Base-by-base conservation (phyloP, 2,888 invertebrate genomes). In the Synergus itoensis region DNA sequence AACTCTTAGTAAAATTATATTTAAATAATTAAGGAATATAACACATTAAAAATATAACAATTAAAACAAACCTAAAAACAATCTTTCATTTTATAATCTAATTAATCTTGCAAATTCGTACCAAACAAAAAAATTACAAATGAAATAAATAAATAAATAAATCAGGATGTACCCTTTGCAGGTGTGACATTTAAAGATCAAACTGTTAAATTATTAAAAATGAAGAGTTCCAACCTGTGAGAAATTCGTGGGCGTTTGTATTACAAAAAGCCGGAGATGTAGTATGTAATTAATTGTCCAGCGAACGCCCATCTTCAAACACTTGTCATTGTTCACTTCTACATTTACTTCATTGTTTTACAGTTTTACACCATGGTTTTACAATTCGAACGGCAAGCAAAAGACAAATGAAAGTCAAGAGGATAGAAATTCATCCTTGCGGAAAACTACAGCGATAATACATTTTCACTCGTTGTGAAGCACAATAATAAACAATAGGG, bases 341-440 rank as follows among this genome's bases (percentile, higher is more conserved):
- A 40, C 73, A 73, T 73, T 73, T 48, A 73, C 48, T 18, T 16
- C 3, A 16, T n/a, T 53, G 9, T 73, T 73, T 73, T 53, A 67
- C 45, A 45, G n/a, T n/a, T n/a, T n/a, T n/a, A n/a, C n/a, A n/a
- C n/a, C 3, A 16, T n/a, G 40, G 9, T 73, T 73, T 73, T 53
- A 67, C 45, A 45, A 21, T 21, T 43, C 21, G 43, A 53, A 53
- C 48, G 36, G 28, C 4, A n/a, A n/a, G n/a, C 28, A 12, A 9
- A n/a, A 73, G 36, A 28, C 73, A 73, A 73, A 53, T 53, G 73
- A 53, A 73, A 73, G 73, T 53, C 73, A 73, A 53, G 28, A 48
- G 53, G 53, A 73, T 65, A 41, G 18, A 18, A n/a, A 43, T 3
- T 41, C 8, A 41, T 65, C 28, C 36, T 53, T 53, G 16, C 48